Evolutionary conservation across 2,113 vertebrate genomes (phyloP), one percentile per base, ranked within the genome.

Genomic region (Brienomyrus longianalis): DNA sequence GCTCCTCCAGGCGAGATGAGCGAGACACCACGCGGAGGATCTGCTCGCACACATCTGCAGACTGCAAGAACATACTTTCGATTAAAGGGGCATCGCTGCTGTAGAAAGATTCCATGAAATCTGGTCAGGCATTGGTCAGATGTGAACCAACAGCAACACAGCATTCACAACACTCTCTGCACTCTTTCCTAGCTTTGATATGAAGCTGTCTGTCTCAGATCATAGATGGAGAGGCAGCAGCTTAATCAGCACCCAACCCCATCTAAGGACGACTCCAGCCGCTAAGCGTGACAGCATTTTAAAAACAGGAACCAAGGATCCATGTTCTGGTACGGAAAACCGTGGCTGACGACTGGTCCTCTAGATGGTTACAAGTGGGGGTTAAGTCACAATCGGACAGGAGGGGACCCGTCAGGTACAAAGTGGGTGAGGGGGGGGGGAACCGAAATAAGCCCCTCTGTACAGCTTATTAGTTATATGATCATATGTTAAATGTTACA

Each of bases 21-120:
- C 97, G 96, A 92, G 97, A 95, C 91, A 98, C 96, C 59, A 99
- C 97, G 11, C 95, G 95, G 87, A 99, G 92, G 85, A 99, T 97
- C 95, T 99, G 97, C 62, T 99, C 98, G 84, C 97, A 98, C 92
- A 99, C 96, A 87, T 99, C 98, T 86, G 97, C 85, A 2, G 97
- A 95, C 98, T 99, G 90, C 10, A 45, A 83, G 21, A 56, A 11
- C 89, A 90, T 17, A 56, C 70, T 5, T 5, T 17, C 6, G 5
- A 43, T 43, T 80, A 80, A 17, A 43, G 35, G 31, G 39, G 74
- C 0, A 80, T 80, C 74, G 4, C 74, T 39, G 6, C 74, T 80
- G 4, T 5, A 43, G 74, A 35, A 35, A 39, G 35, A 43, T 43
- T 70, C 2, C 8, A 80, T 35, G 31, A 43, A 43, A 80, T 15